Conservation (phyloP, 2,113 vertebrate genomes). For the Emydocephalus ijimae region DNA sequence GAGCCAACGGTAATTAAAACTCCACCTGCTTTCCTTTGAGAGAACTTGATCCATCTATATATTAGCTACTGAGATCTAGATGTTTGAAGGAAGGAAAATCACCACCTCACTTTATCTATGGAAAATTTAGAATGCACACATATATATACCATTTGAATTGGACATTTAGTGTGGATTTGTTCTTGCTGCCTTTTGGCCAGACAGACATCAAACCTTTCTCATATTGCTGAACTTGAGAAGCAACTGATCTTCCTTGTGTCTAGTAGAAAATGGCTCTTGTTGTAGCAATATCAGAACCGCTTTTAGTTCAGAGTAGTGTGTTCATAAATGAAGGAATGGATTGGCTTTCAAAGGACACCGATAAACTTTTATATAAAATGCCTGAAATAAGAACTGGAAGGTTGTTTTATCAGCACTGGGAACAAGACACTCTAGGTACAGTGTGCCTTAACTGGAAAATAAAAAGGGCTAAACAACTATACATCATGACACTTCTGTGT, state of each 20-base stretch:
- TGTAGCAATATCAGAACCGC: background rate
- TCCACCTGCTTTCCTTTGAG: background rate
- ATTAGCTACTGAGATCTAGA: background rate
- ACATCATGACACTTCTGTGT: background rate
- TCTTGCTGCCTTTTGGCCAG: background rate
- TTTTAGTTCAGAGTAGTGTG: background rate
- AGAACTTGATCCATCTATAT: background rate
- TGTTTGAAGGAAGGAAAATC: background rate
- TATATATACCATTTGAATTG: background rate
- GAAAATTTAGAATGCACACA: background rate
- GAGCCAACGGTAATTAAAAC: background rate
- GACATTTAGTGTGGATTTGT: background rate
- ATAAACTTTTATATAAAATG: background rate
- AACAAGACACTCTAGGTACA: background rate
- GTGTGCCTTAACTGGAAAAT: background rate
- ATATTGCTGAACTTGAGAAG: background rate
- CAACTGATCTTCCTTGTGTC: background rate
- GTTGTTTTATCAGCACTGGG: background rate
- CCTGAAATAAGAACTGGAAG: background rate
- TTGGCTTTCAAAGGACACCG: background rate
- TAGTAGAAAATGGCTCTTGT: background rate
- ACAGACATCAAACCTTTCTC: background rate
- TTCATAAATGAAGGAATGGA: background rate
- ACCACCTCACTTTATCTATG: background rate
- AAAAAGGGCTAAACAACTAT: background rate